Evolutionary conservation across 1,140 invertebrate genomes (phyloP), one percentile per base, ranked within the genome.

Genomic region (Dendrolimus punctatus): DNA sequence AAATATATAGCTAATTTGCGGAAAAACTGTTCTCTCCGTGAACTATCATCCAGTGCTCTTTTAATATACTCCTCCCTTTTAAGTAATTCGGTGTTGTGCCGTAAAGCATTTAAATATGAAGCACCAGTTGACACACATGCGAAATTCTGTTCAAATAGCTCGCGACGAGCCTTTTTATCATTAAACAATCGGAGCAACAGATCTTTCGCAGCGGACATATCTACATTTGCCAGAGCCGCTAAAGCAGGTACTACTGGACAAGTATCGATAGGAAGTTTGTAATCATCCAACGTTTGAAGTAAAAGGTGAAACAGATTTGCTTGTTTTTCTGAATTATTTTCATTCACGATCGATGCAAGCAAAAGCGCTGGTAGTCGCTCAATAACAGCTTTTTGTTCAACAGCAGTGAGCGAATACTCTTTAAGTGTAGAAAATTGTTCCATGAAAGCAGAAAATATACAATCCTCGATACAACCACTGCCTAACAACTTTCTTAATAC

Each of bases 61-160:
- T 45, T 10, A 6, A 45, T n/a, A n/a, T 9, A 45, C 43, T 7
- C 23, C 5, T n/a, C 3, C 23, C n/a, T 6, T 6, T 45, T 45
- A n/a, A 45, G 5, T 2, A 45, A 5, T 6, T 2, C n/a, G 6
- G 43, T 45, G 43, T 45, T 10, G n/a, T 45, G 43, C 6, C 43
- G 43, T n/a, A 45, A n/a, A 6, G 55, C 75, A 49, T 78, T 78
- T 6, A 72, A 8, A 39, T 69, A 78, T 10, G 71, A 66, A 10
- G 56, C 66, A 40, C 67, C 52, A 8, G 55, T 63, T 49, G 68
- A 59, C 38, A 53, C 53, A 0, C 68, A 38, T n/a, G 39, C 40
- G 51, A 77, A 77, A 2, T 62, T 65, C 53, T 68, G 58, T 6
- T 39, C 40, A 8, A 71, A 50, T 8, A 77, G 59, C 51, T 68